Evolutionary conservation across 64 coral and sea anemone species (phyloP).

Genomic region (Stylophora pistillata): DNA sequence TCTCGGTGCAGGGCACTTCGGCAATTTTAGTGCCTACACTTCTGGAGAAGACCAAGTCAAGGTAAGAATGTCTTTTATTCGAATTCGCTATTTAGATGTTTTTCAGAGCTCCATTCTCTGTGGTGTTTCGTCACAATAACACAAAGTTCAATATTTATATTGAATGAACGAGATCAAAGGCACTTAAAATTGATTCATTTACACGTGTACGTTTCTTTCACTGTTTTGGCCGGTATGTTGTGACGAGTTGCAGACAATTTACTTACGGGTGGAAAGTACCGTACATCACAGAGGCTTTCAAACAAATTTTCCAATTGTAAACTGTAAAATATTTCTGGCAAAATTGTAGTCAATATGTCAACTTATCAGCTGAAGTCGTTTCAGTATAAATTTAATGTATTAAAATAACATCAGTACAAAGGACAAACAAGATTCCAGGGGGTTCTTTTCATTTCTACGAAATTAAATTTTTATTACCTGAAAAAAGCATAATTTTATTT

Average conservation of each 20-base stretch:
- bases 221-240: background rate
- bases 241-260: background rate
- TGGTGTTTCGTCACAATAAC: background rate
- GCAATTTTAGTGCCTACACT: slow-evolving; percentile 54
- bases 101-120: background rate
- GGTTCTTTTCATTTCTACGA: background rate
- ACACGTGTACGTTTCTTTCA: slow-evolving; percentile 13
- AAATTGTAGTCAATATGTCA: background rate
- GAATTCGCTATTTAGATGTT: background rate
- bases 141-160: background rate
- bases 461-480: background rate
- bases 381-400: background rate
- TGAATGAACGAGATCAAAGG: background rate
- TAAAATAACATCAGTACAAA: background rate
- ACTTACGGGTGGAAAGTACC: background rate
- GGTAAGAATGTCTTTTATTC: slow-evolving; percentile 51
- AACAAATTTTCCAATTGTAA: background rate
- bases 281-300: background rate
- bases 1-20: slow-evolving; percentile 89
- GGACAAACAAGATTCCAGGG: background rate
- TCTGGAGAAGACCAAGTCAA: slow-evolving; percentile 69
- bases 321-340: background rate
- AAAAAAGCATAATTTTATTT: background rate
- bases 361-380: background rate
- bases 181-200: slow-evolving; percentile 19